Conservation (phyloP, 2,797 vertebrate species). For the Rhinella marina region DNA sequence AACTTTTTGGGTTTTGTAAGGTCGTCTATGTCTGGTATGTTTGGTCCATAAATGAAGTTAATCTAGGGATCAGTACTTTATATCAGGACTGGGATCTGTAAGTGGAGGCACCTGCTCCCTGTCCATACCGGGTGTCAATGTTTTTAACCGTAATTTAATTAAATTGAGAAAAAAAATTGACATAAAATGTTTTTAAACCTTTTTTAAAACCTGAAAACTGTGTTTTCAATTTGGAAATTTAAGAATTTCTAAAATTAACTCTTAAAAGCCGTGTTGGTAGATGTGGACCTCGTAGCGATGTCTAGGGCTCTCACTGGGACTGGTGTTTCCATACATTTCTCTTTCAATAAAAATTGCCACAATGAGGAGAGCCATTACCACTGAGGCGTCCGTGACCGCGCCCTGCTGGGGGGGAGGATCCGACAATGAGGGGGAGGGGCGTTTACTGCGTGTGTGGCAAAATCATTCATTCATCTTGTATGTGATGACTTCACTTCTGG, state of each 20-base stretch:
- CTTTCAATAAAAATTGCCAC: background rate
- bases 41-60: too few species aligned
- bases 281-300: background rate
- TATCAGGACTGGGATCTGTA: too few species aligned
- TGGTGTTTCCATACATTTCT: background rate
- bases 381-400: background rate
- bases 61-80: too few species aligned
- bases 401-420: constrained; percentile 41
- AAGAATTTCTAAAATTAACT: too few species aligned
- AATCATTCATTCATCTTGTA: background rate
- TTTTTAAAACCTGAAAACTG: background rate
- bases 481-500: background rate
- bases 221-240: background rate
- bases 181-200: too few species aligned
- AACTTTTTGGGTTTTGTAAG: background rate
- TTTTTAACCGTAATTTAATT: too few species aligned
- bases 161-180: background rate
- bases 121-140: too few species aligned
- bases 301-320: background rate
- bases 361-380: background rate
- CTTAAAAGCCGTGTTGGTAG: too few species aligned
- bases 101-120: too few species aligned
- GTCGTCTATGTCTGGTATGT: background rate
- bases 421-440: background rate
- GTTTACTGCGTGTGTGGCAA: background rate